phyloP scores from a whole-genome alignment of 2,797 vertebrate genomes.

The Eulemur coronatus region DNA sequence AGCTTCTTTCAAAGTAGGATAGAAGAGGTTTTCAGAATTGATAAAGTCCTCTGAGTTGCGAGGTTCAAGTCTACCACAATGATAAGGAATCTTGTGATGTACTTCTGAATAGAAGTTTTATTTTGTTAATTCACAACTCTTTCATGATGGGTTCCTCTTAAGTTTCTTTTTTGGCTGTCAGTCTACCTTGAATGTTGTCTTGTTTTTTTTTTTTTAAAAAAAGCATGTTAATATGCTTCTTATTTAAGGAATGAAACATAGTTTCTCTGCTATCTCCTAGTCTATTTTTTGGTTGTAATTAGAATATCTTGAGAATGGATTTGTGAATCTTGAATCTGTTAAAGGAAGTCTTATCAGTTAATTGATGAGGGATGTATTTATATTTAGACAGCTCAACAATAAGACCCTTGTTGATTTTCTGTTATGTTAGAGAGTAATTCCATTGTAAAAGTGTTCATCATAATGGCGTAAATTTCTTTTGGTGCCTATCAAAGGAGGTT shows the following conservation, averaged over 20 bases:
- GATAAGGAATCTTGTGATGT: background rate
- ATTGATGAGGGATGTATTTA: slow-evolving; percentile 26
- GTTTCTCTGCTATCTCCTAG: slow-evolving; percentile 15
- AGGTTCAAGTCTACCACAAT: background rate
- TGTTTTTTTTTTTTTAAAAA: background rate
- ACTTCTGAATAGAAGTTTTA: background rate
- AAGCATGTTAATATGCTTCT: background rate
- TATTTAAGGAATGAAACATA: slow-evolving; percentile 32
- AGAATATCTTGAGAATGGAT: slow-evolving; percentile 19
- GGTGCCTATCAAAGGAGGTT: background rate
- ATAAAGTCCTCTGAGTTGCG: background rate
- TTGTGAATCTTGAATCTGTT: slow-evolving; percentile 30
- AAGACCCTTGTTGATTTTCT: slow-evolving; percentile 47
- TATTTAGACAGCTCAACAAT: slow-evolving; percentile 35
- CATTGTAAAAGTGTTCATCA: background rate
- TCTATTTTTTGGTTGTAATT: background rate
- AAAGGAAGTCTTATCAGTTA: background rate
- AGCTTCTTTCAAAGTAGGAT: slow-evolving; percentile 43
- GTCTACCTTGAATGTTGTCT: slow-evolving; percentile 20
- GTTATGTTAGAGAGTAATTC: slow-evolving; percentile 1
- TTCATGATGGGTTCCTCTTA: background rate
- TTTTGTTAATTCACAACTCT: slow-evolving; percentile 26
- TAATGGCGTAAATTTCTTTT: slow-evolving; percentile 23
- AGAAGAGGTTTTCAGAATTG: slow-evolving; percentile 39
- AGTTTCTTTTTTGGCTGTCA: background rate